phyloP scores from a whole-genome alignment of 2,888 invertebrate species.

The Sphaerophoria rueppellii region DNA sequence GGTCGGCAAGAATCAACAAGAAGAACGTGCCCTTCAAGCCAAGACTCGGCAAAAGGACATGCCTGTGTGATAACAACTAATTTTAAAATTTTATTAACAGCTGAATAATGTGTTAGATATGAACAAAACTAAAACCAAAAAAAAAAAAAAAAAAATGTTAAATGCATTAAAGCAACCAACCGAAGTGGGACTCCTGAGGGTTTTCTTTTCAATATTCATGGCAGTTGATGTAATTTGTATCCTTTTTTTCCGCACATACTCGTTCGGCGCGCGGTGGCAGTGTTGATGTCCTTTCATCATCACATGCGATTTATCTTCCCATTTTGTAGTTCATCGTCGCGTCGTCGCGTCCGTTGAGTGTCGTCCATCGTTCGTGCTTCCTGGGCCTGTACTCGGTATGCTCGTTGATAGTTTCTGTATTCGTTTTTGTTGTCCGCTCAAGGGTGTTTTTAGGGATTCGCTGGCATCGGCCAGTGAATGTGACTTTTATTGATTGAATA shows the following conservation, averaged over 20 bases:
- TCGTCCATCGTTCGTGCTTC: neutral
- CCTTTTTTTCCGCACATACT: slow-evolving; percentile 13
- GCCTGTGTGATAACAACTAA: slow-evolving; percentile 68
- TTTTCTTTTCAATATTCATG: slow-evolving; percentile 40
- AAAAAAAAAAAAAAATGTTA: slow-evolving; percentile 36
- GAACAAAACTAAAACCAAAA: neutral
- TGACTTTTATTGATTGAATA: slow-evolving; percentile 71
- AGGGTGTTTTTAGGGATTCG: slow-evolving; percentile 46
- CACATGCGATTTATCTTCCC: slow-evolving; percentile 18
- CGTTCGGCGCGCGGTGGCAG: neutral
- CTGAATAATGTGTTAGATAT: slow-evolving; percentile 59
- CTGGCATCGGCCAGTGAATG: slow-evolving; percentile 56
- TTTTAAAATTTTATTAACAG: slow-evolving; percentile 30
- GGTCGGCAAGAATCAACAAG: slow-evolving; percentile 82
- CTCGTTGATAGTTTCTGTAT: too few species aligned
- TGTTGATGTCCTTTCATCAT: slow-evolving; percentile 20
- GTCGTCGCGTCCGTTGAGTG: neutral
- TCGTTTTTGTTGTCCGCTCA: slow-evolving; percentile 25
- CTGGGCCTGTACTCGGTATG: neutral
- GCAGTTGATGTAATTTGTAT: slow-evolving; percentile 31
- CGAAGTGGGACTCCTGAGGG: slow-evolving; percentile 44
- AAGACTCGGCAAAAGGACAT: slow-evolving; percentile 81
- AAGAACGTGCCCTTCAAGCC: slow-evolving; percentile 82
- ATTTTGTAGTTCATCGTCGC: slow-evolving; percentile 23
- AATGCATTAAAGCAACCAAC: slow-evolving; percentile 72